Base-by-base conservation (phyloP, 2,888 invertebrate genomes). In the Panopea generosa region DNA sequence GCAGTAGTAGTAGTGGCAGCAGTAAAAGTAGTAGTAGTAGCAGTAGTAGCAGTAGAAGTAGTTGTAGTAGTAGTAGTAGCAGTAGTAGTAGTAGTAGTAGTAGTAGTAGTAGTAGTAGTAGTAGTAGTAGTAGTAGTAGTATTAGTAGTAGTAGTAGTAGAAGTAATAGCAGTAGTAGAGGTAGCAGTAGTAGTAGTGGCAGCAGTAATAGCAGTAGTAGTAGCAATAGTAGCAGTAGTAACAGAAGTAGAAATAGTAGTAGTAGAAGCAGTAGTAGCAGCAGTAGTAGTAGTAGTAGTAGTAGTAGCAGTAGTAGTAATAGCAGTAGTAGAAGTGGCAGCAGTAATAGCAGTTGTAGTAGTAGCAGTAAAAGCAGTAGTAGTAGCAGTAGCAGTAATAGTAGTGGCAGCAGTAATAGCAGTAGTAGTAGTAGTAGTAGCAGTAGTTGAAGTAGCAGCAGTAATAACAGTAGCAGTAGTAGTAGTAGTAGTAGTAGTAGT, bases 351-450 rank as follows among this genome's bases (percentile, higher is more conserved):
- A n/a, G n/a, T n/a, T n/a, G n/a, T n/a, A n/a, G n/a, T n/a, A n/a
- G n/a, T n/a, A n/a, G n/a, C n/a, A 20, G n/a, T n/a, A n/a, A n/a
- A n/a, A n/a, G n/a, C n/a, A n/a, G n/a, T n/a, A n/a, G n/a, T n/a
- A n/a, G 14, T 47, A 47, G 47, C 20, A 47, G 47, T 47, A 47
- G 47, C 20, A 47, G 47, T 47, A 47, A 20, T 47, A 47, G 47
- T 47, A 47, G 26, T 52, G 24, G 53, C 24, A 52, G 53, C 24
- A 52, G 53, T 52, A 52, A 24, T 6, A 52, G 53, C 24, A 52
- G 53, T 26, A 52, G 53, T 26, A 52, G 53, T 52, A 52, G 53
- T 52, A 52, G 53, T 52, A 52, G 53, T 26, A 52, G 53, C 24
- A 52, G 53, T 26, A 40, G n/a, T n/a, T n/a, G n/a, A n/a, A n/a